Base-by-base conservation (phyloP, 2,113 vertebrate genomes). In the Brachypodius melanocephalos region DNA sequence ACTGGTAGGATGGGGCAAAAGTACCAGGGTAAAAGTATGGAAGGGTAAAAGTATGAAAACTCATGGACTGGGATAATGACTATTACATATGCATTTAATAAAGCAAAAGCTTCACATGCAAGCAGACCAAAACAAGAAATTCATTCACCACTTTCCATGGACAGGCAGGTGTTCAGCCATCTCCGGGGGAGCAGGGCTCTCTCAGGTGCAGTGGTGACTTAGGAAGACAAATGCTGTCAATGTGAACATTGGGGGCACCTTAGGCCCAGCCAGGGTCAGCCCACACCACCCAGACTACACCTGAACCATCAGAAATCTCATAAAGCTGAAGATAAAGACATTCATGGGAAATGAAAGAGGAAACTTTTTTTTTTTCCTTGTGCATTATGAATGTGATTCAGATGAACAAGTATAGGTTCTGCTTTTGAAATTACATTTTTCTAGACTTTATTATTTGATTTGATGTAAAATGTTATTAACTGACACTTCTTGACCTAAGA, bases 161-260 rank as follows among this genome's bases (percentile, higher is more conserved):
- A 12, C 54, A 68, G 40, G 46, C 29, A 61, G 20, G 17, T 31
- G 46, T 48, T 32, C 46, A 34, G 31, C 40, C 25, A 13, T 42
- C 46, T 17, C 34, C n/a, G 51, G 65, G 49, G 74, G 8, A 77
- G 43, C 59, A 45, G 49, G 34, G 14, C 22, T 73, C 19, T 5
- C 8, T 31, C 29, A 16, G 0, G 0, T 1, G 0, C 11, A 21
- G 8, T 0, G 4, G 13, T 65, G 15, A 17, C 32, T 65, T 38
- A 45, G 65, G 49, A 61, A 74, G 45, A 55, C 12, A 90, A 92
- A 46, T 0, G 0, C 10, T 3, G 2, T 42, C 29, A 15, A 5
- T 28, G 21, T 54, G 29, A 46, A 10, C 3, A 5, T 49, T 65
- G 34, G 4, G 43, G 29, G 59, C 9, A 25, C 4, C 14, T 68